These are phyloP conservation scores for Falco columbarius DNA, from an alignment of 2,797 vertebrate genomes.

Conservation along the genomic window DNA sequence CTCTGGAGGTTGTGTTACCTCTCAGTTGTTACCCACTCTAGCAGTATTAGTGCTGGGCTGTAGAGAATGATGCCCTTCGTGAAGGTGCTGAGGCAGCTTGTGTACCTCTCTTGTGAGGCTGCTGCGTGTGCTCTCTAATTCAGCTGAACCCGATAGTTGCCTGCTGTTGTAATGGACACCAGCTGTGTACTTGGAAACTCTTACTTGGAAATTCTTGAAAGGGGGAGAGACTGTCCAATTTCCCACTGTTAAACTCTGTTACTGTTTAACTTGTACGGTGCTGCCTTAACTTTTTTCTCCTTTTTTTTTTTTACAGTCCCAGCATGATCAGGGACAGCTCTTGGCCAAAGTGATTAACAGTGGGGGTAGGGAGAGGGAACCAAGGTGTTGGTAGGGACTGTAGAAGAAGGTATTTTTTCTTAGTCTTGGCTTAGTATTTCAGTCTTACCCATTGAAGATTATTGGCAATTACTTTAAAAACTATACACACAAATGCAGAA, in stretches of 20 bases:
- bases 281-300: not conserved
- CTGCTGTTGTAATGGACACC: not conserved
- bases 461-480: not conserved
- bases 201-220: not conserved
- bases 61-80: rapidly evolving
- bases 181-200: not conserved
- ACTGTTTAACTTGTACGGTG: not conserved
- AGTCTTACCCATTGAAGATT: not conserved
- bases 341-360: not conserved
- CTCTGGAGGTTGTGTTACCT: not conserved
- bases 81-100: not conserved
- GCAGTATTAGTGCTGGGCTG: not conserved
- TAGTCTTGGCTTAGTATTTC: not conserved
- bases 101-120: not conserved
- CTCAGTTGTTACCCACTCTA: not conserved
- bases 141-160: not conserved
- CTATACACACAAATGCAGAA: not conserved
- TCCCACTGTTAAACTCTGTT: not conserved
- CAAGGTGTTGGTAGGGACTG: not conserved
- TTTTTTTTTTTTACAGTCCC: rapidly evolving
- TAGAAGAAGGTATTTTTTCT: not conserved
- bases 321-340: not conserved
- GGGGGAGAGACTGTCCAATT: rapidly evolving
- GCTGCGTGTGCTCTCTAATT: not conserved
- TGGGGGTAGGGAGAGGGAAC: not conserved